Evolutionary conservation across 2,113 vertebrate species (phyloP).

Genomic region (Entelurus aequoreus): DNA sequence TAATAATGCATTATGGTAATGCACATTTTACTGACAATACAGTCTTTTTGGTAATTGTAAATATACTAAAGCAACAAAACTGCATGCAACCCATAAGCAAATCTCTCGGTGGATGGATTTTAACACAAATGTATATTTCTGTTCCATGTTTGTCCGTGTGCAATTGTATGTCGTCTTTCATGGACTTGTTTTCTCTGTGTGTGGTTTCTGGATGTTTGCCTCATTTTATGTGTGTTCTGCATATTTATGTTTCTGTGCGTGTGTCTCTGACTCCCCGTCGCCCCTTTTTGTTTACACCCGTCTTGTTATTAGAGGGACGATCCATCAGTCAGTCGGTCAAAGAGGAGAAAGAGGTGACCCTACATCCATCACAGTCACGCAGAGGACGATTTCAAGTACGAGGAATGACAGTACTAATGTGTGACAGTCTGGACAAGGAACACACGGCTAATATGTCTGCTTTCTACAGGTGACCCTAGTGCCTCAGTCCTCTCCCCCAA

Average conservation of each 20-base stretch:
- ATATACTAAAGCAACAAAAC: conserved; percentile 25
- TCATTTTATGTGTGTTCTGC: conserved; percentile 23
- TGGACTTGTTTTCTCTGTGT: conserved; percentile 26
- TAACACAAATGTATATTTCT: conserved; percentile 54
- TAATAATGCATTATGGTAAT: conserved; percentile 33
- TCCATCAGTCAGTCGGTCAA: conserved; percentile 44
- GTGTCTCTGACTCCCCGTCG: conserved; percentile 43
- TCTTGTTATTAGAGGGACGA: conserved; percentile 59
- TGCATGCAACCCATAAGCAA: conserved; percentile 45
- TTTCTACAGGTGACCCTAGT: conserved; percentile 77
- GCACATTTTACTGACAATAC: conserved; percentile 12
- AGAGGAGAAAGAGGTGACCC: conserved; percentile 46
- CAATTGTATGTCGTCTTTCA: conserved; percentile 22
- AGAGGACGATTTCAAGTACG: conserved; percentile 71
- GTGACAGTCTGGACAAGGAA: background rate
- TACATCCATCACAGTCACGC: conserved; percentile 44
- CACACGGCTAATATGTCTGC: background rate
- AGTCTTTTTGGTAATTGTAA: background rate
- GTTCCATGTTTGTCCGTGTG: conserved; percentile 45
- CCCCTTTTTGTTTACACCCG: conserved; percentile 45
- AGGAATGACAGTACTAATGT: background rate
- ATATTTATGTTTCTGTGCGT: conserved; percentile 47
- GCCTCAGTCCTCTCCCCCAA: conserved; percentile 54
- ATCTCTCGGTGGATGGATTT: conserved; percentile 25
- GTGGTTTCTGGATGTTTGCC: conserved; percentile 30